Conservation (phyloP, 53 echinoderm and acorn worm species). For the Crossaster papposus region DNA sequence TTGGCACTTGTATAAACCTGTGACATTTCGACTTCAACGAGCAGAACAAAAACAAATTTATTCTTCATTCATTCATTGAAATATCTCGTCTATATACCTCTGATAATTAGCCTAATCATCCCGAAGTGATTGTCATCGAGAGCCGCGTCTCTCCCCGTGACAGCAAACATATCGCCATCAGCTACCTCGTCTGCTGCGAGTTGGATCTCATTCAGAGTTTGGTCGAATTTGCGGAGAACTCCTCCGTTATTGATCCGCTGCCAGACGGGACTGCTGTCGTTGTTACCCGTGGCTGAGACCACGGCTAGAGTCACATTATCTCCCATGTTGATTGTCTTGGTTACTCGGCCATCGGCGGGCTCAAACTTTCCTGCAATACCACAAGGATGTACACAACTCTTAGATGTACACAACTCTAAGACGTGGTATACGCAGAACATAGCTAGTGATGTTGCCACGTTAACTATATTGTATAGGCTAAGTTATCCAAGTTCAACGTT, state of each 20-base stretch:
- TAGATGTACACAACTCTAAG: neutral
- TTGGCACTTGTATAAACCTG: no score
- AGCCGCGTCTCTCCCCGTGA: neutral
- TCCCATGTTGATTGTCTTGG: slow-evolving; percentile 52
- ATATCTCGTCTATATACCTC: slow-evolving; percentile 50
- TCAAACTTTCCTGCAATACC: slow-evolving; percentile 59
- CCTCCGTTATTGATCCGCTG: neutral
- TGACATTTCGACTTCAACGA: no score
- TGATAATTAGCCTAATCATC: slow-evolving; percentile 66
- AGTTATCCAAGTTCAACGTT: no score
- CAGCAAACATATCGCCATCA: slow-evolving; percentile 41
- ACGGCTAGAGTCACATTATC: slow-evolving; percentile 41
- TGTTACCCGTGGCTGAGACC: neutral
- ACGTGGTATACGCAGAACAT: no score
- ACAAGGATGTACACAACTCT: neutral
- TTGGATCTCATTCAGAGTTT: neutral
- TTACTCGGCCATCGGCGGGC: slow-evolving; percentile 38
- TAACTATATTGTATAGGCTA: no score
- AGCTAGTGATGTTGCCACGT: no score
- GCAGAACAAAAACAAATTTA: neutral
- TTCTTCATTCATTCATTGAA: neutral
- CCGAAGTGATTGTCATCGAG: slow-evolving; percentile 53
- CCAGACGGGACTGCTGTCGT: neutral
- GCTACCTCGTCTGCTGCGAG: neutral
- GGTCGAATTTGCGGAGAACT: no score